Conservation (phyloP, 2,888 invertebrate species). For the Lepidochitona cinerea region DNA sequence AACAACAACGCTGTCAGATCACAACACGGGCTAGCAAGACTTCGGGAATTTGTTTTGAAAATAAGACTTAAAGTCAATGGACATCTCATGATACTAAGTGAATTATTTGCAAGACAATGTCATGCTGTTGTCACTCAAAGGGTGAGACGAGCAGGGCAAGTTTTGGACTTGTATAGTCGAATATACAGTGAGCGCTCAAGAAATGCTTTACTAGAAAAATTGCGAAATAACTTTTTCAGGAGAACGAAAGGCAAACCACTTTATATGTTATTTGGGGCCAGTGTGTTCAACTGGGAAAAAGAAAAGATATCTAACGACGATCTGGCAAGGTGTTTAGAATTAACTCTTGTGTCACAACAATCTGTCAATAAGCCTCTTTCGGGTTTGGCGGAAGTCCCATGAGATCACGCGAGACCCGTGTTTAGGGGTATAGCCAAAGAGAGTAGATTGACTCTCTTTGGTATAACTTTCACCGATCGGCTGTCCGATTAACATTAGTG, state of each 20-base stretch:
- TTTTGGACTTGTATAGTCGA: slow-evolving; percentile 48
- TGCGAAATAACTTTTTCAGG: slow-evolving; percentile 28
- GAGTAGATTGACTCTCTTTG: too few species aligned
- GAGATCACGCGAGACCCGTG: too few species aligned
- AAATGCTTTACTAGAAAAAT: slow-evolving; percentile 35
- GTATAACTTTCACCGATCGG: too few species aligned
- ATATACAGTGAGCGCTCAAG: slow-evolving; percentile 52
- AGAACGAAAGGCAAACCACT: slow-evolving; percentile 29
- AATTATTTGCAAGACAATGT: slow-evolving; percentile 52
- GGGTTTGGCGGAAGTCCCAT: too few species aligned
- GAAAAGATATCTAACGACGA: slow-evolving; percentile 57
- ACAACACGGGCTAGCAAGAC: too few species aligned
- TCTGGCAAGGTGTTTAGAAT: slow-evolving; percentile 45
- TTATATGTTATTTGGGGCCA: slow-evolving; percentile 47
- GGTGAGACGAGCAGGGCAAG: slow-evolving; percentile 48
- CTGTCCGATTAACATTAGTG: too few species aligned
- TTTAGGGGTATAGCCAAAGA: too few species aligned
- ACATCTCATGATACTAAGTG: slow-evolving; percentile 31
- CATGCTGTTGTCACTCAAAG: slow-evolving; percentile 56
- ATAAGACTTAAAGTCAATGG: too few species aligned
- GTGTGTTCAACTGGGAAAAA: slow-evolving; percentile 60
- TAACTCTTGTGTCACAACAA: too few species aligned
- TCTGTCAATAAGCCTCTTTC: too few species aligned
- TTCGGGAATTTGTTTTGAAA: too few species aligned
- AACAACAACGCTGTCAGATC: too few species aligned